Evolutionary conservation across 2,888 invertebrate species (phyloP), one percentile per base, ranked within the genome.

Genomic region (Nudaria mundana): DNA sequence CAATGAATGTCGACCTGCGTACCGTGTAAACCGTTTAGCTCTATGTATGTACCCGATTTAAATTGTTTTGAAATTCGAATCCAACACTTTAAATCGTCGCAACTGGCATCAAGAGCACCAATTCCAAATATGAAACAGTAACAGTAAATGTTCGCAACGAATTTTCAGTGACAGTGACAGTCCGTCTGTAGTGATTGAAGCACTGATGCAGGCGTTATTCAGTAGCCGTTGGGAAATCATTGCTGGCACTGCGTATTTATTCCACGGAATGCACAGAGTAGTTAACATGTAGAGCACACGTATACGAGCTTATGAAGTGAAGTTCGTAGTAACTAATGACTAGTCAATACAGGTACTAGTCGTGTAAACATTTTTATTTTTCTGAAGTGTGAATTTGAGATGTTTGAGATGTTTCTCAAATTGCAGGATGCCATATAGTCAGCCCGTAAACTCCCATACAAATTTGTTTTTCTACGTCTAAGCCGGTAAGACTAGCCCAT

Each of bases 201-300:
- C 66, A 81, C 80, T 80, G 81, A 76, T 63, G 67, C 66, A 62
- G 52, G 64, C 64, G 66, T 66, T 67, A 63, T n/a, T n/a, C n/a
- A 67, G 66, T n/a, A 69, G 72, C 81, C 81, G 66, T 59, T 70
- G 82, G 81, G 82, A 82, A 82, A 83, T 82, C 82, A 82, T 57
- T 60, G 62, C 61, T 52, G 63, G 62, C 55, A 20, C 20, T 7
- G 7, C 33, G 44, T 42, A 40, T 42, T 57, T 47, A 69, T 64
- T 57, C 55, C 38, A 34, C 49, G 47, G 30, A 16, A 16, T 8
- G 16, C 38, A 53, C 22, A 66, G 64, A 63, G 42, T 56, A 63
- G 20, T 31, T 30, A 8, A 23, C 2, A 8, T n/a, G 23, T 11
- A 5, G 10, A 5, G 16, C n/a, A 15, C 18, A 8, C 2, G 6